Percentiles rank a stretch among this genome's conserved stretches.
phyloP scores from a whole-genome alignment of 1,140 invertebrate species.

The Listronotus bonariensis region DNA sequence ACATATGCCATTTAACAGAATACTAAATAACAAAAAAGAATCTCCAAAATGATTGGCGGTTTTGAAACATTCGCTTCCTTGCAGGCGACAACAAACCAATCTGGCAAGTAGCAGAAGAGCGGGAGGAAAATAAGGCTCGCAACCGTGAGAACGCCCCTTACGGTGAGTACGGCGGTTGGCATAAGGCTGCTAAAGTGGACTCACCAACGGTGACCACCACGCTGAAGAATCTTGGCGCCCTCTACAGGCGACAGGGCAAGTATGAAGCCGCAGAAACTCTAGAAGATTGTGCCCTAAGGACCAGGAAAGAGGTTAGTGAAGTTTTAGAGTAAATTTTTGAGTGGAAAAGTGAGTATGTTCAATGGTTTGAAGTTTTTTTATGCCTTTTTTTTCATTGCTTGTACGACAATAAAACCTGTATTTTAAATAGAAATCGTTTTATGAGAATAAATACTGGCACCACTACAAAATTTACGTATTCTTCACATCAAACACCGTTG shows the following conservation, averaged over 20 bases:
- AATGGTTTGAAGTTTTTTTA: no score
- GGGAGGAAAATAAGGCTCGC: constrained; percentile 92
- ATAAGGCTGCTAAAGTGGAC: constrained; percentile 98
- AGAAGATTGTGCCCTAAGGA: constrained; percentile 94
- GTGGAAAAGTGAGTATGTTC: no score
- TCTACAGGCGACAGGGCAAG: constrained; percentile 97
- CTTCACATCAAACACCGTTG: no score
- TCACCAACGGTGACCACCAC: constrained; percentile 97
- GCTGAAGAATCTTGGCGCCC: constrained; percentile 93
- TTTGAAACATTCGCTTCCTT: constrained; percentile 12
- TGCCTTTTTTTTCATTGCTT: no score
- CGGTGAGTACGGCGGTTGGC: constrained; percentile 95
- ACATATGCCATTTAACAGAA: no score
- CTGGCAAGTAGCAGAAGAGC: constrained; percentile 99
- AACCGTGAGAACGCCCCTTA: constrained; percentile 90
- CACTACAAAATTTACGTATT: no score
- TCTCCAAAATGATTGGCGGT: not conserved
- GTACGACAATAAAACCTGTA: no score
- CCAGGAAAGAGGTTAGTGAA: constrained; percentile 82
- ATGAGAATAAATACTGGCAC: no score
- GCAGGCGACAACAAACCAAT: constrained; percentile 97
- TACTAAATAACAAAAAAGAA: no score
- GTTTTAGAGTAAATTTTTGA: no score
- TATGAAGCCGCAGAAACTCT: constrained; percentile 98
- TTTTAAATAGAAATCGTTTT: no score